These are phyloP conservation scores for Palaemon carinicauda DNA, from an alignment of 1,140 invertebrate genomes.

Conservation along the genomic window DNA sequence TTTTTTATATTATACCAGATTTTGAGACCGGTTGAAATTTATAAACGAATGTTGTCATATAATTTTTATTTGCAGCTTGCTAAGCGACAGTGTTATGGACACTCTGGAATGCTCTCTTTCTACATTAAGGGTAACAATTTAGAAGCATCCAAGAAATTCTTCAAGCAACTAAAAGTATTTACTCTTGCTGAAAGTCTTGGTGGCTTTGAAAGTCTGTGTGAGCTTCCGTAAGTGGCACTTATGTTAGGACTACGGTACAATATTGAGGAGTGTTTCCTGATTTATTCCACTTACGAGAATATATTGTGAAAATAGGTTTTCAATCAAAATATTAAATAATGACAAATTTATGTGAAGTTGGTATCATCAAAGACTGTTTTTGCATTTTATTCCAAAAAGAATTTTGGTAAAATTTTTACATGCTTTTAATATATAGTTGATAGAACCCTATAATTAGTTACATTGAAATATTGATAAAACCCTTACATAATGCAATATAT, in stretches of 20 bases:
- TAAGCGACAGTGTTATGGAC: slow-evolving; percentile 84
- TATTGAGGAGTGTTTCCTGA: slow-evolving; percentile 31
- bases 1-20: no score
- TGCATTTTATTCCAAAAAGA: no score
- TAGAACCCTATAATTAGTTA: neutral
- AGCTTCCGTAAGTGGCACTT: slow-evolving; percentile 71
- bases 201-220: slow-evolving; percentile 89
- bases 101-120: slow-evolving; percentile 92
- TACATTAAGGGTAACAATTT: slow-evolving; percentile 85
- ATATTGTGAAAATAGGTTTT: neutral
- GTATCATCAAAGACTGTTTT: neutral
- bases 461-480: neutral
- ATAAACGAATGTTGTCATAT: neutral
- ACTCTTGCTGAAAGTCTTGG: slow-evolving; percentile 94
- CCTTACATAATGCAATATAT: neutral
- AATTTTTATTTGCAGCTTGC: slow-evolving; percentile 71
- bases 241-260: no score
- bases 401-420: no score
- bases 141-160: slow-evolving; percentile 80
- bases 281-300: neutral
- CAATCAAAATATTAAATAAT: neutral
- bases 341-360: neutral
- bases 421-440: no score
- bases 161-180: slow-evolving; percentile 82
- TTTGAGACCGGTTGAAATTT: no score